Percentiles rank a stretch among this genome's conserved stretches.
phyloP scores from a whole-genome alignment of 2,888 invertebrate genomes.

The Deilephila elpenor region DNA sequence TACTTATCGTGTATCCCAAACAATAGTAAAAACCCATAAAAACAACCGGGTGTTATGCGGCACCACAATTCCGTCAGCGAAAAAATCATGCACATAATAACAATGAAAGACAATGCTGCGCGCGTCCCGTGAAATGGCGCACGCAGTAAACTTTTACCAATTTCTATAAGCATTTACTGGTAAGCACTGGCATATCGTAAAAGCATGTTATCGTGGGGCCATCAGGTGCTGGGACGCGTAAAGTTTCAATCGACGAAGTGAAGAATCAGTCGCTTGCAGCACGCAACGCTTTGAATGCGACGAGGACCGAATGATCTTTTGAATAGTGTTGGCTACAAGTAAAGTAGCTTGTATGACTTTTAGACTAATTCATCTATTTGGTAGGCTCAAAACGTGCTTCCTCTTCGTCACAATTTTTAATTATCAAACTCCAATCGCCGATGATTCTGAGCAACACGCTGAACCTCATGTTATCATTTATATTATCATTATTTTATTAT shows the following conservation, averaged over 20 bases:
- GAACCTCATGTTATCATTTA: too few species aligned
- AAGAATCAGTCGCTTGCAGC: slow-evolving; percentile 22
- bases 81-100: slow-evolving; percentile 14
- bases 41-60: not conserved
- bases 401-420: too few species aligned
- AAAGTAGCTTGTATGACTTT: too few species aligned
- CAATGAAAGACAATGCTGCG: not conserved
- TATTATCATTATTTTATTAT: too few species aligned
- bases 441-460: too few species aligned
- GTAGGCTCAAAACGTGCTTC: too few species aligned
- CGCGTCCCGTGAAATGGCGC: slow-evolving; percentile 38
- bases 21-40: not conserved
- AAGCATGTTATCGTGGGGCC: slow-evolving; percentile 21
- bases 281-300: slow-evolving; percentile 12
- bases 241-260: slow-evolving; percentile 28
- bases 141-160: slow-evolving; percentile 48
- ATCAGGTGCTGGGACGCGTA: slow-evolving; percentile 27
- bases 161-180: slow-evolving; percentile 52
- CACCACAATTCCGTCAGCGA: not conserved
- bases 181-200: slow-evolving; percentile 43
- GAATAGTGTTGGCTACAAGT: not conserved
- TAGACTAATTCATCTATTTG: too few species aligned
- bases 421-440: too few species aligned
- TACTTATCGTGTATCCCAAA: too few species aligned
- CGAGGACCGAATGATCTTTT: not conserved